Conservation (phyloP, 1,140 invertebrate species). For the Drosophila sturtevanti region DNA sequence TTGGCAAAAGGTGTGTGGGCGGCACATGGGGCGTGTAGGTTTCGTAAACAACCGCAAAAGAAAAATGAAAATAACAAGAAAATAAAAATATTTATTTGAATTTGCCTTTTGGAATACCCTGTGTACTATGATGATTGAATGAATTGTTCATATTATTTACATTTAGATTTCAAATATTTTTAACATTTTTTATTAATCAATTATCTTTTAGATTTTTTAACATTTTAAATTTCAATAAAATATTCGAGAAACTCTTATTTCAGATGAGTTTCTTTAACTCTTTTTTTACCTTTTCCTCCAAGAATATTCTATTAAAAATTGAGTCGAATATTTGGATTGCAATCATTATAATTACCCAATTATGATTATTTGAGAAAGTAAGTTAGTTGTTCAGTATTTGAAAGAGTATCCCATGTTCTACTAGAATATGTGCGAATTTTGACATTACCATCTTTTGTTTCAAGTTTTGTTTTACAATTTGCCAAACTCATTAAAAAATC, state of each 20-base stretch:
- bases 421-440: background rate
- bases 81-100: background rate
- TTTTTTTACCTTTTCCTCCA: too few species aligned
- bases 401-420: background rate
- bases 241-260: too few species aligned
- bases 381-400: too few species aligned
- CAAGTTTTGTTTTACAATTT: constrained; percentile 46
- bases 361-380: too few species aligned
- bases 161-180: too few species aligned
- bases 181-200: too few species aligned
- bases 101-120: background rate
- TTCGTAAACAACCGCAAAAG: background rate
- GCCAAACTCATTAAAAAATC: constrained; percentile 67
- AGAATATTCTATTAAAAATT: too few species aligned
- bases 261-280: too few species aligned
- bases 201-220: too few species aligned
- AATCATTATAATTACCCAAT: too few species aligned
- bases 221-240: too few species aligned
- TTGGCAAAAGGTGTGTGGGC: constrained; percentile 3
- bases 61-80: constrained; percentile 6
- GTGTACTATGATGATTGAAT: background rate
- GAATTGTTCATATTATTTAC: background rate
- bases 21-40: background rate
- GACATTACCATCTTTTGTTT: background rate
- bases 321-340: too few species aligned